Conservation (phyloP, 1,140 invertebrate genomes). For the Pteromalus puparum region DNA sequence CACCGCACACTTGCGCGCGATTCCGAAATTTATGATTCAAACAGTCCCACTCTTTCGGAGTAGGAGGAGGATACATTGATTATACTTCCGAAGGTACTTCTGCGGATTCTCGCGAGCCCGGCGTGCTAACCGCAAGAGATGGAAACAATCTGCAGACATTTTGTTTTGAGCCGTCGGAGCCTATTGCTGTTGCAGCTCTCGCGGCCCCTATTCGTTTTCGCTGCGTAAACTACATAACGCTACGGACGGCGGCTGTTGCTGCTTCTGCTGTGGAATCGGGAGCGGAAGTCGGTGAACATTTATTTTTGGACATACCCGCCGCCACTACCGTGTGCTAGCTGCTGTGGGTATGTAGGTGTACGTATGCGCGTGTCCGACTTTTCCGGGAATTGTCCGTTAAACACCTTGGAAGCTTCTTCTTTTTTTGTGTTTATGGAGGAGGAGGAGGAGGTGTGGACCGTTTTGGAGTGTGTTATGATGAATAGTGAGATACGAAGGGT, state of each 20-base stretch:
- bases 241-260: not conserved
- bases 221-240: conserved; percentile 14
- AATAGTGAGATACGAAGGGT: no score
- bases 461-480: not conserved
- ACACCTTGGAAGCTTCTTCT: not conserved
- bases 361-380: not conserved
- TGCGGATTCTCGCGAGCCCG: not conserved
- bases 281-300: conserved; percentile 46
- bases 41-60: not conserved
- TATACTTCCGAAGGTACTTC: conserved; percentile 17
- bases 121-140: not conserved
- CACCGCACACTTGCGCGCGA: not conserved
- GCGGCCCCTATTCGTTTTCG: not conserved
- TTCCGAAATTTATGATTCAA: conserved; percentile 32
- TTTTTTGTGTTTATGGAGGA: not conserved
- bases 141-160: conserved; percentile 35
- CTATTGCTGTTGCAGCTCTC: not conserved
- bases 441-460: no score
- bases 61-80: conserved; percentile 36
- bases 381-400: conserved; percentile 34
- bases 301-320: conserved; percentile 33
- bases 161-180: not conserved
- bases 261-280: conserved; percentile 19
- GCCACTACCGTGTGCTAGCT: no score
- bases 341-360: conserved; percentile 4